A percentile compares a stretch with the other conserved stretches of the same genome.
phyloP scores from a whole-genome alignment of 2,113 vertebrate species.

The Apodemus speciosus region DNA sequence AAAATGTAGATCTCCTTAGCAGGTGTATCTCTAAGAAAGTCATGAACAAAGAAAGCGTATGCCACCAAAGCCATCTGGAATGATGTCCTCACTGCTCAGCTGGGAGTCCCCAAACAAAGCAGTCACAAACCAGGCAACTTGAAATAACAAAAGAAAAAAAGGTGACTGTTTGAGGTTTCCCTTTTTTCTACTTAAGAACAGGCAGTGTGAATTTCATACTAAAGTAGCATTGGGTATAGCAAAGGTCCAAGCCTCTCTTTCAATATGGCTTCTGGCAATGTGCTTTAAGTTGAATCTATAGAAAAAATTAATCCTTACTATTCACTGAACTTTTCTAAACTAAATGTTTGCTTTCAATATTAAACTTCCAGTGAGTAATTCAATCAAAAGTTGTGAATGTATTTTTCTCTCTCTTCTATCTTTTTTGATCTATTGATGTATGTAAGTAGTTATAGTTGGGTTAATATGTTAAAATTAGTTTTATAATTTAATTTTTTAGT shows the following conservation, averaged over 20 bases:
- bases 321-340: background rate
- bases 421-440: background rate
- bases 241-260: background rate
- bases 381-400: background rate
- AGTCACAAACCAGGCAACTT: slow-evolving; percentile 52
- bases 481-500: background rate
- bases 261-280: background rate
- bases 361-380: background rate
- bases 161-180: slow-evolving; percentile 25
- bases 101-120: slow-evolving; percentile 57
- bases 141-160: slow-evolving; percentile 32
- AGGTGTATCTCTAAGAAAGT: background rate
- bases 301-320: slow-evolving; percentile 18
- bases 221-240: background rate
- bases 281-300: background rate
- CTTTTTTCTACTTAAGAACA: slow-evolving; percentile 40
- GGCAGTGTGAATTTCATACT: background rate
- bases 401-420: background rate
- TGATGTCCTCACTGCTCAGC: background rate
- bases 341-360: slow-evolving; percentile 33
- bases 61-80: slow-evolving; percentile 34
- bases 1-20: slow-evolving; percentile 46
- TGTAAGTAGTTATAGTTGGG: background rate
- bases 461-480: background rate
- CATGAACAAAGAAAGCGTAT: slow-evolving; percentile 42